Percentiles rank a stretch among this genome's conserved stretches.
phyloP scores from a whole-genome alignment of 2,797 vertebrate genomes.

The Sebastes ruberrimus region DNA sequence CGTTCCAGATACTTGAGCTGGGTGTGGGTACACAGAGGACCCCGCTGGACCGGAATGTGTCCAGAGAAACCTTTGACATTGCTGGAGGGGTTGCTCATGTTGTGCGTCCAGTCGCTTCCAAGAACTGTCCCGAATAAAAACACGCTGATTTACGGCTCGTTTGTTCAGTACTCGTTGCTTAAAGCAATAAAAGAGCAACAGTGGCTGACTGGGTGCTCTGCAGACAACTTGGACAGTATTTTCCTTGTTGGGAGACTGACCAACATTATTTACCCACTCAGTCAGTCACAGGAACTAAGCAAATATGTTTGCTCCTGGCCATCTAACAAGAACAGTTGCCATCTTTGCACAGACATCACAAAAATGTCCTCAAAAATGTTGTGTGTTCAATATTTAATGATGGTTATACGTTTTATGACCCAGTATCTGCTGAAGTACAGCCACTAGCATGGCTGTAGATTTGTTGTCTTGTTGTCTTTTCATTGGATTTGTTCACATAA shows the following conservation, averaged over 20 bases:
- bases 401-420: not conserved
- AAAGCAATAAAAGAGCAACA: not conserved
- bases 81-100: not conserved
- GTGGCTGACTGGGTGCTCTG: not conserved
- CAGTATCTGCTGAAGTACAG: not conserved
- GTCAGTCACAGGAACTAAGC: not conserved
- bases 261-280: not conserved
- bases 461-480: not conserved
- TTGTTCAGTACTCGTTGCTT: not conserved
- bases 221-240: not conserved
- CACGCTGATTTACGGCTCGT: constrained; percentile 14
- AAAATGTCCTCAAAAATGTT: not conserved
- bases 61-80: constrained; percentile 42
- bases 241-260: not conserved
- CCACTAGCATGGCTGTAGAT: not conserved
- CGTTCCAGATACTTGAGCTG: constrained; percentile 36
- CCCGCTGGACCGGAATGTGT: constrained; percentile 28
- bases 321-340: not conserved
- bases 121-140: constrained; percentile 39
- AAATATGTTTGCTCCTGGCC: not conserved
- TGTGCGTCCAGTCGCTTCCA: constrained; percentile 9
- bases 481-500: not conserved
- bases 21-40: not conserved
- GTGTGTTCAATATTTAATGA: not conserved
- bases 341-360: not conserved